Base-by-base conservation (phyloP, 2,888 invertebrate species). In the Lampropteryx suffumata region DNA sequence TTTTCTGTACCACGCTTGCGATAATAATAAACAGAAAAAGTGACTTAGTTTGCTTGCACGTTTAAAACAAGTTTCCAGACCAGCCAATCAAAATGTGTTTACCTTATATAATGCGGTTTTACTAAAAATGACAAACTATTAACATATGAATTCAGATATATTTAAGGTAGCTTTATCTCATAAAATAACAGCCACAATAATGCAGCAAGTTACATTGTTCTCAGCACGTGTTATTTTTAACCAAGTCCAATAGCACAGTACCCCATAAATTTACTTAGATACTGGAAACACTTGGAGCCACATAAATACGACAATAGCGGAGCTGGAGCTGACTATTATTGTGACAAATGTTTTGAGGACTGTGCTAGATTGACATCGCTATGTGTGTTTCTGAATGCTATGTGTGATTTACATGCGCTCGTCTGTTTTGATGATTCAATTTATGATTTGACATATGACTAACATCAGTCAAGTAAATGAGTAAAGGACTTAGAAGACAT, bases 201-300 rank as follows among this genome's bases (percentile, higher is more conserved):
- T 29, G 13, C 17, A 46, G 11, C 28, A 42, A 17, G 24, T 10
- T 14, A 29, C 17, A 47, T 33, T 26, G 26, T 30, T 34, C 42
- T 11, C 28, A 37, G 39, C 30, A 30, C 34, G 30, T 32, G 40
- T 33, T 54, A 42, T 50, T 45, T 36, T 45, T 45, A 45, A 24
- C 12, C 10, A 24, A 33, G 29, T 26, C 32, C 21, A 11, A 36
- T 32, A 40, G 10, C n/a, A n/a, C 30, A 45, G 21, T 17, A 28
- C 24, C 14, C 34, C 41, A 54, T 54, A 54, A 42, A 54, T 54
- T 49, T 10, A 40, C 42, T 39, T 30, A 50, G 50, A 50, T 50
- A 47, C 43, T 26, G 35, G 43, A 34, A 21, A 40, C 17, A 43
- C 37, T 39, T 35, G 44, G 27, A n/a, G 40, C 10, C 36, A 34